Conservation (phyloP, 2,113 vertebrate species). For the Microcebus ravelobensis region DNA sequence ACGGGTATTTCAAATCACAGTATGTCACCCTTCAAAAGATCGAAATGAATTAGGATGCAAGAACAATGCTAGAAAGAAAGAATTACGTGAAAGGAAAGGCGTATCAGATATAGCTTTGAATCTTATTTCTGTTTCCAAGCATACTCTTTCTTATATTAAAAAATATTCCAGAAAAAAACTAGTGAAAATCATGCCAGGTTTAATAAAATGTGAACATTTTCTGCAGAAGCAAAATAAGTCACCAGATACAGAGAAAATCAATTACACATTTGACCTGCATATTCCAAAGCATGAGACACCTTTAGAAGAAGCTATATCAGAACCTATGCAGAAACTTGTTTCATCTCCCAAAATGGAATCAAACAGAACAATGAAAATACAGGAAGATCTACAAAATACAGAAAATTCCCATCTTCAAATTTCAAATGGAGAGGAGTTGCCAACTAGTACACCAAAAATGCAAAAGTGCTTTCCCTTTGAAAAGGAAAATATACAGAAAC, state of each 20-base stretch:
- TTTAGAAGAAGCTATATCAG: not conserved
- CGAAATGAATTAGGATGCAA: not conserved
- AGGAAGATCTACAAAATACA: not conserved
- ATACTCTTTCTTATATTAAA: not conserved
- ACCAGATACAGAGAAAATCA: constrained; percentile 1
- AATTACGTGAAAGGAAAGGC: not conserved
- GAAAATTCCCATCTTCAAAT: not conserved
- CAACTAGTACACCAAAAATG: not conserved
- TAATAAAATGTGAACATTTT: constrained; percentile 13
- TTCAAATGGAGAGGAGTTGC: not conserved
- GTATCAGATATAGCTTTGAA: not conserved
- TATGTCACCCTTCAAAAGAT: not conserved
- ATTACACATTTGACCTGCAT: not conserved
- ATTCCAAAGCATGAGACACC: not conserved
- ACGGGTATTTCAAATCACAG: not conserved
- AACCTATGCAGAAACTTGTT: not conserved
- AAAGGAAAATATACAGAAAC: not conserved
- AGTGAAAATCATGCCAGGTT: not conserved
- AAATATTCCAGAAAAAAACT: constrained; percentile 37
- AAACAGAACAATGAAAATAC: not conserved
- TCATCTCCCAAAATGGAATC: not conserved
- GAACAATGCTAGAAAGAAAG: not conserved
- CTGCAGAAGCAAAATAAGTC: not conserved
- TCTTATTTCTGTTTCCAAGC: constrained; percentile 11
- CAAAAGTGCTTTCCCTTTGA: not conserved